phyloP scores from a whole-genome alignment of 23 tunicate genomes.

The Styela clava region DNA sequence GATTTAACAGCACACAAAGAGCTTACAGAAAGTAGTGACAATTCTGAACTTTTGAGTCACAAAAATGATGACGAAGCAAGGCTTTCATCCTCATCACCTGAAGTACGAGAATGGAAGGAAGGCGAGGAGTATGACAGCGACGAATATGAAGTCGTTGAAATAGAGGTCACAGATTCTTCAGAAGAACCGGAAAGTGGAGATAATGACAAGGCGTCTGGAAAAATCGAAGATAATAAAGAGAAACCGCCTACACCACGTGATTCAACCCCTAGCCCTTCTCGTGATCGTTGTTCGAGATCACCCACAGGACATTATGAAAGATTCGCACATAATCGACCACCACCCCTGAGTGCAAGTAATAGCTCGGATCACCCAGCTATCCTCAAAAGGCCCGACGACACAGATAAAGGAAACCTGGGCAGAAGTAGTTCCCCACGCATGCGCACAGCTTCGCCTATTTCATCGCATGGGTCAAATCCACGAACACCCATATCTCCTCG shows the following conservation, averaged over 20 bases:
- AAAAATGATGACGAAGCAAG: not conserved
- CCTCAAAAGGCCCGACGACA: not conserved
- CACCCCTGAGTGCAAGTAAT: not conserved
- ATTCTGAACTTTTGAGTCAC: not conserved
- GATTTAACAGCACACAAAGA: not conserved
- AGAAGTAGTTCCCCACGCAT: not conserved
- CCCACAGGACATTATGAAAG: not conserved
- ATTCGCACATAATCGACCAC: conserved; percentile 1
- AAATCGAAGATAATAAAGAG: not conserved
- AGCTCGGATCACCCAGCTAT: not conserved
- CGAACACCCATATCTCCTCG: conserved; percentile 2
- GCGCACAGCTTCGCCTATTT: not conserved
- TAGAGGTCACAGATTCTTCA: conserved; percentile 38
- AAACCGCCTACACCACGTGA: not conserved
- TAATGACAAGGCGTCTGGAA: not conserved
- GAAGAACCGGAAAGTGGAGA: not conserved
- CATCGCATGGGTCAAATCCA: not conserved
- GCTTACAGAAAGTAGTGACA: not conserved
- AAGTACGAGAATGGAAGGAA: conserved; percentile 62
- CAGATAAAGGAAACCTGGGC: not conserved
- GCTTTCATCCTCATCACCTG: conserved; percentile 22
- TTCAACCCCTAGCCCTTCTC: not conserved
- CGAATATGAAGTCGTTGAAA: conserved; percentile 89
- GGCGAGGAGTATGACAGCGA: conserved; percentile 88
- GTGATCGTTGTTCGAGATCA: not conserved